Base-by-base conservation (phyloP, 2,888 invertebrate species). In the Lycaena phlaeas region DNA sequence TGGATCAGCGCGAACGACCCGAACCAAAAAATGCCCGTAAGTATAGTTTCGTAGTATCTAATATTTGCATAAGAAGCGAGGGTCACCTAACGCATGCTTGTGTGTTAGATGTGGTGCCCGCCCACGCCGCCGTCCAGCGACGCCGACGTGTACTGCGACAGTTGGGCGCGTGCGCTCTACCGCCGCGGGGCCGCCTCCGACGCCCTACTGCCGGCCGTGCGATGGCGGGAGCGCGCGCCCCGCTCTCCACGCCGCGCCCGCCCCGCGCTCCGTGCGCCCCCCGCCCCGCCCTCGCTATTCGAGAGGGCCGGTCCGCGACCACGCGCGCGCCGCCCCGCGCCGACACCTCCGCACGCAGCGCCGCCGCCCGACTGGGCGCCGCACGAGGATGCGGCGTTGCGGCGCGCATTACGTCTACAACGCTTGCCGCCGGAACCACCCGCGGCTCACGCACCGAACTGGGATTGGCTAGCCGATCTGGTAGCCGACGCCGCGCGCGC, bases 71-170 rank as follows among this genome's bases (percentile, higher is more conserved):
- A n/a, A n/a, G 7, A 14, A 3, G 15, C 17, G 27, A n/a, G 10
- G 40, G 9, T 30, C 26, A 15, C 14, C 45, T 34, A 40, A 45
- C 46, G 9, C 17, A 1, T 17, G 5, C 36, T 2, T 27, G 2
- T 10, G 11, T 52, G 60, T 54, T 75, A 97, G 97, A 90, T 96
- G 87, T 98, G 98, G 97, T 91, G 94, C 54, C 98, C 98, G 40
- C 98, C 97, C 42, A 98, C 98, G 12, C 98, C 98, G 43, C 97
- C 98, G 7, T 91, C 93, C 68, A 94, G 94, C 68, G 96, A 96
- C 59, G 91, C 92, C 63, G 98, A 98, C 72, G 76, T 96, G 42
- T 96, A 96, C 85, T 90, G 95, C 53, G 97, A 98, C 69, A 88
- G 89, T 54, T 91, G 93, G 45, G 79, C 95, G 69, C 88, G 91